Conservation (phyloP, 2,888 invertebrate genomes). For the Lamellibrachia satsuma region DNA sequence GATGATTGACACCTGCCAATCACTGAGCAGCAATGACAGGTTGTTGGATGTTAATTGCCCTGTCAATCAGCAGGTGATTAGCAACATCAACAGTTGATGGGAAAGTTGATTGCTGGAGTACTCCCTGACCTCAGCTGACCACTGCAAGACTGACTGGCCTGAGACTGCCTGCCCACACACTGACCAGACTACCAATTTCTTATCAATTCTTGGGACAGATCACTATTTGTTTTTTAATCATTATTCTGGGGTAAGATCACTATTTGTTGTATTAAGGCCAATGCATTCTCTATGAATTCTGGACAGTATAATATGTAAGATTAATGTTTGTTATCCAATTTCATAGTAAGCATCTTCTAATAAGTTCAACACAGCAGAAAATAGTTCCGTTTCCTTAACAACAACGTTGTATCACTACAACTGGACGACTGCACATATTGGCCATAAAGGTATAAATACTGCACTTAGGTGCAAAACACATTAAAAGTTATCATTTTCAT, state of each 20-base stretch:
- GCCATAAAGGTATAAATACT: not conserved
- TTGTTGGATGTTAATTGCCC: not conserved
- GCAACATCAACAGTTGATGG: not conserved
- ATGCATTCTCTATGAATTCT: not conserved
- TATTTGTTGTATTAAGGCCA: not conserved
- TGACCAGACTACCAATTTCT: not conserved
- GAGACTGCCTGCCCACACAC: not conserved
- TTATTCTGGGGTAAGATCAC: too few species aligned
- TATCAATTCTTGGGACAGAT: not conserved
- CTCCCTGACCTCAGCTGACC: not conserved
- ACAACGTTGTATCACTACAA: not conserved
- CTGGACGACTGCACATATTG: not conserved
- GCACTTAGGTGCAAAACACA: too few species aligned
- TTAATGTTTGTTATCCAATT: not conserved
- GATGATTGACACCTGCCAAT: not conserved
- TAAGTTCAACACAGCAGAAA: not conserved
- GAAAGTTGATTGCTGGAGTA: not conserved
- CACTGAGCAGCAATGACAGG: not conserved
- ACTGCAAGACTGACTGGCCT: not conserved
- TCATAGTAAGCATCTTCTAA: not conserved
- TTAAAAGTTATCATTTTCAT: not conserved
- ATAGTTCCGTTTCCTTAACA: not conserved
- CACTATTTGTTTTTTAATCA: too few species aligned
- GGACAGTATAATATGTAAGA: not conserved
- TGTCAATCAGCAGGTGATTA: slow-evolving; percentile 3